phyloP scores from a whole-genome alignment of 2,113 vertebrate species.

The Felis catus region DNA sequence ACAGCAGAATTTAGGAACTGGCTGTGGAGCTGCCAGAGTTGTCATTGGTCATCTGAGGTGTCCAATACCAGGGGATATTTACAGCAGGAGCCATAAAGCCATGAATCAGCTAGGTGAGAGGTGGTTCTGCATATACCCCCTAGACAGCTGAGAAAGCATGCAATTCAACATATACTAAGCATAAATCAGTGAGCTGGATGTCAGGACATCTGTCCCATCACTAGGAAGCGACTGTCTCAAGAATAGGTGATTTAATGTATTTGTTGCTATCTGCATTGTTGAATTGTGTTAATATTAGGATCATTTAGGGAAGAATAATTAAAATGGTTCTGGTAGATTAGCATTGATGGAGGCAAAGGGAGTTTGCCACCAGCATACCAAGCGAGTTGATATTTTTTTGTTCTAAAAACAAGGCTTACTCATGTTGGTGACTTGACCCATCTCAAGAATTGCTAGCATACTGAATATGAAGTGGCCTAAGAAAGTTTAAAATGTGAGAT shows the following conservation, averaged over 20 bases:
- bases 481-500: neutral
- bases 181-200: neutral
- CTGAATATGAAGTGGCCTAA: neutral
- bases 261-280: neutral
- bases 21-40: neutral
- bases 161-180: neutral
- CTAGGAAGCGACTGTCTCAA: neutral
- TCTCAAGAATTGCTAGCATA: neutral
- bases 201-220: neutral
- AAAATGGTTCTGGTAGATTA: neutral
- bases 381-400: neutral
- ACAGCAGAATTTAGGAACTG: neutral
- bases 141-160: neutral
- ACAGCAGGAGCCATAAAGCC: neutral
- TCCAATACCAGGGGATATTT: neutral
- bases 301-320: neutral
- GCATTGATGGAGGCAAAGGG: neutral
- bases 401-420: slow-evolving; percentile 1
- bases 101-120: neutral
- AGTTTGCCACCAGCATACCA: neutral
- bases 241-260: neutral
- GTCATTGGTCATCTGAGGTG: neutral
- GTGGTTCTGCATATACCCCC: neutral
- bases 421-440: neutral
- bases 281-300: neutral